phyloP scores from a whole-genome alignment of 2,888 invertebrate species.

The Bedellia somnulentella region DNA sequence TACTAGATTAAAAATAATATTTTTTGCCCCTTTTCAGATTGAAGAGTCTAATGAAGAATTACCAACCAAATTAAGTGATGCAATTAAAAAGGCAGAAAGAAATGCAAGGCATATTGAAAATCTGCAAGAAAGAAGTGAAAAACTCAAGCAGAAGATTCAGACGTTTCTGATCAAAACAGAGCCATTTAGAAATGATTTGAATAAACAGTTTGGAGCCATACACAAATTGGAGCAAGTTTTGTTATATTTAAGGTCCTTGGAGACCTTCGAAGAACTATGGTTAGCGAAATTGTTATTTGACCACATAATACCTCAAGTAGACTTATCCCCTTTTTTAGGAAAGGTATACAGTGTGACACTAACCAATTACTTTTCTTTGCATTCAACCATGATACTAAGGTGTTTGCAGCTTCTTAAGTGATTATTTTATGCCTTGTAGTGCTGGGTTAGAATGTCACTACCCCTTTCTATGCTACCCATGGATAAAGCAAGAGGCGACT shows the following conservation, averaged over 20 bases:
- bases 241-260: conserved; percentile 69
- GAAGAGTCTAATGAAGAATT: conserved; percentile 64
- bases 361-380: too few relatives aligned
- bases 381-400: too few relatives aligned
- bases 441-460: too few relatives aligned
- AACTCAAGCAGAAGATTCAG: conserved; percentile 33
- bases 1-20: not conserved
- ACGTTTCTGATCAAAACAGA: conserved; percentile 35
- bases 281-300: too few relatives aligned
- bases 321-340: too few relatives aligned
- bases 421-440: too few relatives aligned
- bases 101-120: conserved; percentile 49
- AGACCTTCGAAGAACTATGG: conserved; percentile 73
- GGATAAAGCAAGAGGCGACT: too few relatives aligned
- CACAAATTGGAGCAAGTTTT: conserved; percentile 60
- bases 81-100: conserved; percentile 64
- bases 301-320: too few relatives aligned
- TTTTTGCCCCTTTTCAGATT: conserved; percentile 42
- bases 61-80: conserved; percentile 65
- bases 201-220: conserved; percentile 41
- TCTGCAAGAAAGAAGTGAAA: conserved; percentile 46
- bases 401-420: too few relatives aligned
- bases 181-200: conserved; percentile 43
- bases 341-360: too few relatives aligned
- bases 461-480: too few relatives aligned